Percentiles rank a stretch among this genome's conserved stretches.
These are phyloP conservation scores for Tethea ocularis DNA, from an alignment of 2,888 invertebrate species.

Conservation along the genomic window DNA sequence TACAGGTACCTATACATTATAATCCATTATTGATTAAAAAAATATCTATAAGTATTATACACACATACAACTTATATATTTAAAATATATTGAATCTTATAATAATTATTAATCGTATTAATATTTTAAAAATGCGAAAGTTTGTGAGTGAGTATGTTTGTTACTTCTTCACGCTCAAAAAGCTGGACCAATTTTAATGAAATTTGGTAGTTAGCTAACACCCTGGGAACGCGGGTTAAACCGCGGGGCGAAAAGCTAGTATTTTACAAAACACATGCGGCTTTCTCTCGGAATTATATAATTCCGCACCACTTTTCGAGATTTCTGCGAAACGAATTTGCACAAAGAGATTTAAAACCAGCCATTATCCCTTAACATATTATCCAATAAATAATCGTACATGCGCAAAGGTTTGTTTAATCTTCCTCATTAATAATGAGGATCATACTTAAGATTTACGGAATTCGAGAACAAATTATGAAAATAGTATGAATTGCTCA, in stretches of 20 bases:
- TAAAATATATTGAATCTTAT: slow-evolving; percentile 12
- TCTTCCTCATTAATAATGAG: slow-evolving; percentile 27
- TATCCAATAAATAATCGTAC: slow-evolving; percentile 31
- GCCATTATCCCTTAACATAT: slow-evolving; percentile 33
- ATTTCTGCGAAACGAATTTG: slow-evolving; percentile 29
- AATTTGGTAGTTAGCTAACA: too few relatives aligned
- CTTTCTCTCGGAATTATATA: slow-evolving; percentile 22
- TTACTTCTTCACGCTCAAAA: too few relatives aligned
- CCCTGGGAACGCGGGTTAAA: too few relatives aligned
- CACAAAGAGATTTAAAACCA: slow-evolving; percentile 33
- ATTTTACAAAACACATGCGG: slow-evolving; percentile 16
- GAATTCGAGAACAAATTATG: slow-evolving; percentile 22
- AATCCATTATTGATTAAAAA: too few relatives aligned
- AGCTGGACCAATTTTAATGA: too few relatives aligned
- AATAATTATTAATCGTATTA: slow-evolving; percentile 2
- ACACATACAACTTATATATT: too few relatives aligned
- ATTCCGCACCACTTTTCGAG: slow-evolving; percentile 22
- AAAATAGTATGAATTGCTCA: slow-evolving; percentile 48
- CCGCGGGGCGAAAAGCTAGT: too few relatives aligned
- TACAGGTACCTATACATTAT: not conserved
- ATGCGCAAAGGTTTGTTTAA: slow-evolving; percentile 29
- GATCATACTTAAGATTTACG: slow-evolving; percentile 1
- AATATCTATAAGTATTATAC: too few relatives aligned
- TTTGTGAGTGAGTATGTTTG: too few relatives aligned
- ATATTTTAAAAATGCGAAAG: too few relatives aligned